Base-by-base conservation (phyloP, 2,797 vertebrate genomes). In the Acrossocheilus wenchowensis region DNA sequence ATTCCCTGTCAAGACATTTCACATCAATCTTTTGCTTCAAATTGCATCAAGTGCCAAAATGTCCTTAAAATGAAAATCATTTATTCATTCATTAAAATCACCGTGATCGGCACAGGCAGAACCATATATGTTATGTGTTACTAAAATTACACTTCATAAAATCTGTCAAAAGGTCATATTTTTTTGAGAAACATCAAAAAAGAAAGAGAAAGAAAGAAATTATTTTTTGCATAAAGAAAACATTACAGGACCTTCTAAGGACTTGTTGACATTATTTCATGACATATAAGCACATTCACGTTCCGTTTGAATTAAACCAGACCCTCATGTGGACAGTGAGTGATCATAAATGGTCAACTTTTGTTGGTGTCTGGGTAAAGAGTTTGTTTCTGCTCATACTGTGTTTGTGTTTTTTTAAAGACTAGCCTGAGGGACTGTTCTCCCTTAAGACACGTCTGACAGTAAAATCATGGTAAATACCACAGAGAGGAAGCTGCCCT, bases 1-100 rank as follows among this genome's bases (percentile, higher is more conserved):
- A 99, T 98, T 78, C 98, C 98, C 98, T 99, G 93, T 19, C 78
- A 85, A 90, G 73, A 87, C 36, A 78, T 15, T 60, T 30, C 60
- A 64, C 23, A 48, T 41, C 19, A 10, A 10, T 78, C 6, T 23
- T 52, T 0, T 36, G 48, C 15, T 50, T 34, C 48, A 36, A 21
- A 66, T 7, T 6, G 6, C 64, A 15, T 8, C 64, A 34, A 43
- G 39, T 48, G 6, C 14, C 41, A 9, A 17, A 10, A 66, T 8
- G 14, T 7, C 14, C 9, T 0, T n/a, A 1, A 60, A 23, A 66
- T 34, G 0, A 1, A 43, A 43, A 57, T n/a, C 0, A 77, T 52
- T 52, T 12, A 77, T 36, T 36, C 5, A 54, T 54, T 23, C 1
- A n/a, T 12, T 71, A 43, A 43, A 23, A 23, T 43, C 41, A n/a